Conservation (phyloP, 2,797 vertebrate species). For the Varecia variegata region DNA sequence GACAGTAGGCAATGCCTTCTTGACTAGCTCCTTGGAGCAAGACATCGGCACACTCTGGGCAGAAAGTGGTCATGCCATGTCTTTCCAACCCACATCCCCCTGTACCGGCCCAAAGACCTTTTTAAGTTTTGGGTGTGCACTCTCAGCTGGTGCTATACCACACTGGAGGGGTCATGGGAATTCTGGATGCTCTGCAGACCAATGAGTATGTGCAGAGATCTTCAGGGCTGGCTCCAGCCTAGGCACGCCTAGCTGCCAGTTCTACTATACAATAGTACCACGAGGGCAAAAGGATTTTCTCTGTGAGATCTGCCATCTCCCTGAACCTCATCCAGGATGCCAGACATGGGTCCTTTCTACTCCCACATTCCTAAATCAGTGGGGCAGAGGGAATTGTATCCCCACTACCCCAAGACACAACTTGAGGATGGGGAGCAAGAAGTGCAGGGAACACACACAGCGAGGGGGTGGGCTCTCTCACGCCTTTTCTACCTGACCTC, state of each 20-base stretch:
- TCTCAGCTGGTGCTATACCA: background rate
- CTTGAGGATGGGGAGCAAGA: background rate
- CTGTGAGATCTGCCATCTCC: background rate
- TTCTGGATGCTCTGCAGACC: background rate
- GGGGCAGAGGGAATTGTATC: rapidly evolving
- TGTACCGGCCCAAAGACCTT: background rate
- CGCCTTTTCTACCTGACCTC: background rate
- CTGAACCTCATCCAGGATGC: background rate
- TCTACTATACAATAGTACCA: background rate
- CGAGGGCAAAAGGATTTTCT: background rate
- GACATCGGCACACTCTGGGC: background rate
- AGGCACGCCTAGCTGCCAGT: background rate
- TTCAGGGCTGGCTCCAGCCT: background rate
- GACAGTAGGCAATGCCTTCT: background rate
- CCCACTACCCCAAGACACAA: background rate
- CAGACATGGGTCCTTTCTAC: background rate
- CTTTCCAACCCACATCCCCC: background rate
- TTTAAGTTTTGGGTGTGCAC: background rate
- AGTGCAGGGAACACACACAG: background rate
- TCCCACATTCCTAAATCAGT: background rate
- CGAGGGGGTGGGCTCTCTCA: background rate
- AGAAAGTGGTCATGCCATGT: background rate
- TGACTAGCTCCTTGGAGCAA: background rate
- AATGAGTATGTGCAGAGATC: background rate
- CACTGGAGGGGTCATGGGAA: background rate